Conservation (phyloP, 37 sponge, comb jelly and placozoan species). For the Axinella damicornis region DNA sequence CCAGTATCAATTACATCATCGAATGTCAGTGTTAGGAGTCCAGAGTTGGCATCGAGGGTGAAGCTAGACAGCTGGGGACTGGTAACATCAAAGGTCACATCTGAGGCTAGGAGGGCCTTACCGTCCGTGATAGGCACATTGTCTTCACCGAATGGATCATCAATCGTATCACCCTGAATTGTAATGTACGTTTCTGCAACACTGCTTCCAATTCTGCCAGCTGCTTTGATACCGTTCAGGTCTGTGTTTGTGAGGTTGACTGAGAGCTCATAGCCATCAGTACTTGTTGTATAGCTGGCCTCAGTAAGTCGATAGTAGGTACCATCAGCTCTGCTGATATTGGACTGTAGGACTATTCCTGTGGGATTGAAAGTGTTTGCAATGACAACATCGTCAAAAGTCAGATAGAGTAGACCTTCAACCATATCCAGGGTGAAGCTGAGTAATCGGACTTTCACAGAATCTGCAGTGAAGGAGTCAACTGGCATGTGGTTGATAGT, state of each 20-base stretch:
- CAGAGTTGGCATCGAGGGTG: slow-evolving; percentile 69
- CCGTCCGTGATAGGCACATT: slow-evolving; percentile 85
- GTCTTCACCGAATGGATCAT: slow-evolving; percentile 81
- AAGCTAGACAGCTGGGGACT: slow-evolving; percentile 65
- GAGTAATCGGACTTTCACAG: slow-evolving; percentile 33
- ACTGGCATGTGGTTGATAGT: background rate
- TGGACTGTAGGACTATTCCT: slow-evolving; percentile 75
- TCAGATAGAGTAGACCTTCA: slow-evolving; percentile 67
- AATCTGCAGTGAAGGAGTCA: slow-evolving; percentile 33
- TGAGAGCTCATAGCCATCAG: slow-evolving; percentile 57
- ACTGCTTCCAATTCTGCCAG: slow-evolving; percentile 55
- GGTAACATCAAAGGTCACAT: slow-evolving; percentile 60
- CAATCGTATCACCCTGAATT: slow-evolving; percentile 80
- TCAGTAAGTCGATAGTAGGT: slow-evolving; percentile 70
- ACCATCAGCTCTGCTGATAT: slow-evolving; percentile 29
- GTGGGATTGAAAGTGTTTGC: slow-evolving; percentile 72
- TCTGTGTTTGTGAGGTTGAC: slow-evolving; percentile 69
- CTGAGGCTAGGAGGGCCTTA: slow-evolving; percentile 70
- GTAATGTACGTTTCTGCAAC: slow-evolving; percentile 85
- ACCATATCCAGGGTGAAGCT: slow-evolving; percentile 76
- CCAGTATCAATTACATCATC: slow-evolving; percentile 77
- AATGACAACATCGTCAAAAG: slow-evolving; percentile 82
- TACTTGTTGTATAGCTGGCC: slow-evolving; percentile 52
- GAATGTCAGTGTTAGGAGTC: slow-evolving; percentile 71
- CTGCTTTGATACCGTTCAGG: slow-evolving; percentile 78